Evolutionary conservation across 1,140 invertebrate genomes (phyloP).

Genomic region (Trissolcus basalis): DNA sequence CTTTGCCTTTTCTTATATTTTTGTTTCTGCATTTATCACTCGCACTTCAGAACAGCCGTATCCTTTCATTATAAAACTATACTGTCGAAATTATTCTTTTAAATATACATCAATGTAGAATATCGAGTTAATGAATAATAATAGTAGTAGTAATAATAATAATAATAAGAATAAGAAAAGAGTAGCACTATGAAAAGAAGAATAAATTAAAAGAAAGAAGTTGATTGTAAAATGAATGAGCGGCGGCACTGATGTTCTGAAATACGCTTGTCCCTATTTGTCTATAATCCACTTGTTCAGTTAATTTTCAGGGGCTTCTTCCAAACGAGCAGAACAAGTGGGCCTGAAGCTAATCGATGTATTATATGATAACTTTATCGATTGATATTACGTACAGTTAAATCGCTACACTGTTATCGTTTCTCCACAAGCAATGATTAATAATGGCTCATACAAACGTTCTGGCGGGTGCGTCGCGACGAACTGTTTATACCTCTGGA

Average conservation of each 20-base stretch:
- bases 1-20: constrained; percentile 28
- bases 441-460: constrained; percentile 56
- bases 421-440: constrained; percentile 56
- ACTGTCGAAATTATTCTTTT: no score
- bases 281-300: constrained; percentile 47
- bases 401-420: constrained; percentile 43
- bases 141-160: no score
- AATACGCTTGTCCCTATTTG: constrained; percentile 16
- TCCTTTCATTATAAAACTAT: no score
- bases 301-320: constrained; percentile 18
- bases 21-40: constrained; percentile 22
- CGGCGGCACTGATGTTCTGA: background rate
- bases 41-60: background rate
- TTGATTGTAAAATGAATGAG: no score
- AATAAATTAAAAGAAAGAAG: no score
- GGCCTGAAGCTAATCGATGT: constrained; percentile 53
- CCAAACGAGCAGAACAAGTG: constrained; percentile 43
- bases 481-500: constrained; percentile 40
- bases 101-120: no score
- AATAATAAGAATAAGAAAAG: no score
- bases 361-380: constrained; percentile 54
- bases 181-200: no score
- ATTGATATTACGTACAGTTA: constrained; percentile 52
- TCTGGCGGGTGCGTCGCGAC: constrained; percentile 54
- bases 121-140: no score